A percentile compares a stretch with the other conserved stretches of the same genome.
Conservation (phyloP, 1,140 invertebrate species). For the Euglossa dilemma region DNA sequence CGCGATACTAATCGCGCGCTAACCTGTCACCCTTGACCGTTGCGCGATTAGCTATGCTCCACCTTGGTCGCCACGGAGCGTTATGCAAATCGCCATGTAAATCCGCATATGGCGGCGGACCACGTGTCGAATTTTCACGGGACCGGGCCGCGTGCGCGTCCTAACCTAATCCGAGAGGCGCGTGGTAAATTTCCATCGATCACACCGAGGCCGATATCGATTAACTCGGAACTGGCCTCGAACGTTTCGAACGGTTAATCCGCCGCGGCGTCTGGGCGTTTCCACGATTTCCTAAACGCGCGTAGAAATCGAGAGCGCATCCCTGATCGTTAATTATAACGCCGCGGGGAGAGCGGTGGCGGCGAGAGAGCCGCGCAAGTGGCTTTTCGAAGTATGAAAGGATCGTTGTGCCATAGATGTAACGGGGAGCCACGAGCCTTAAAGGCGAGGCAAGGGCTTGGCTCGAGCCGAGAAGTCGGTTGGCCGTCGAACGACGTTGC, state of each 20-base stretch:
- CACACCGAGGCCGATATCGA: too few relatives aligned
- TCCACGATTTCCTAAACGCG: neutral
- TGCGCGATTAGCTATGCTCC: constrained; percentile 9
- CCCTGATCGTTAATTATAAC: constrained; percentile 47
- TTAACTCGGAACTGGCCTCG: neutral
- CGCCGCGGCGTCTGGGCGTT: neutral
- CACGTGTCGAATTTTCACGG: constrained; percentile 21
- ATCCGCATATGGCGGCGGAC: constrained; percentile 28
- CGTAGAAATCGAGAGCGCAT: constrained; percentile 32
- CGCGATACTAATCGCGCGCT: constrained; percentile 21
- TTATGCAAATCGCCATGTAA: constrained; percentile 54
- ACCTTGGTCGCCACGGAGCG: constrained; percentile 23
- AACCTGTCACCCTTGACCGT: constrained; percentile 54
- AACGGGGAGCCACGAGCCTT: constrained; percentile 68
- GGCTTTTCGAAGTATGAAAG: constrained; percentile 72
- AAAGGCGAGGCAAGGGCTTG: constrained; percentile 64
- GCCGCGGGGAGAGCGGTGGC: constrained; percentile 37
- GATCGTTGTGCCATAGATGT: constrained; percentile 66
- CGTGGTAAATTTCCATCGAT: neutral
- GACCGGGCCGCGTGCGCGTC: neutral
- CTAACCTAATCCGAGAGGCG: too few relatives aligned
- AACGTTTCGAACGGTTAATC: neutral
- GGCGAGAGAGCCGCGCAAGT: constrained; percentile 54
- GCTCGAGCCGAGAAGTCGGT: constrained; percentile 61
- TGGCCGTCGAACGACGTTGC: constrained; percentile 58